These are phyloP conservation scores for Sarcophaga peregrina DNA, from an alignment of 1,140 invertebrate genomes.

Conservation along the genomic window DNA sequence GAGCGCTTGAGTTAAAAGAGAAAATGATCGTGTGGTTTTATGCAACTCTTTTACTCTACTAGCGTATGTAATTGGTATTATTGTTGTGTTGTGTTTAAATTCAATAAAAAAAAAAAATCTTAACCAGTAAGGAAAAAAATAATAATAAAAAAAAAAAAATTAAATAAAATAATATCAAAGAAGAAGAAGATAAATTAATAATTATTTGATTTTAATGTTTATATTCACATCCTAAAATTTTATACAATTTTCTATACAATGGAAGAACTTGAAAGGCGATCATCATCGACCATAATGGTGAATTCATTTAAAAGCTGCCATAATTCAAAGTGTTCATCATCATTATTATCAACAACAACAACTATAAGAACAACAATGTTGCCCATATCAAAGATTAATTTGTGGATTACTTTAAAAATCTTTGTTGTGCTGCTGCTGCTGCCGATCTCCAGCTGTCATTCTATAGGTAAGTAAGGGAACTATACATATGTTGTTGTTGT, in stretches of 20 bases:
- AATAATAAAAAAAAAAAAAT: too few species aligned
- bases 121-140: too few species aligned
- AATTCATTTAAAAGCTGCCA: constrained; percentile 8
- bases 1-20: too few species aligned
- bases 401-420: constrained; percentile 36
- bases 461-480: background rate
- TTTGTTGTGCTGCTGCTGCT: constrained; percentile 24
- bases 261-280: constrained; percentile 20
- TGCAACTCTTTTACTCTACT: constrained; percentile 11
- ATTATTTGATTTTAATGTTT: background rate
- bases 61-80: too few species aligned
- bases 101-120: background rate
- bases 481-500: too few species aligned
- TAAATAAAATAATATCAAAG: background rate
- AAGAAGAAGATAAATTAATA: background rate
- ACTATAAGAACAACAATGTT: background rate
- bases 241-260: background rate
- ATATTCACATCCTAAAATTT: background rate
- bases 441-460: constrained; percentile 22
- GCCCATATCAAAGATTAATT: constrained; percentile 20
- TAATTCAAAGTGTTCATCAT: background rate
- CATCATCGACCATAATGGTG: too few species aligned
- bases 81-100: background rate
- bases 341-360: too few species aligned
- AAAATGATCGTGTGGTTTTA: background rate